A percentile compares a stretch with the other conserved stretches of the same genome.
Evolutionary conservation across 2,888 invertebrate genomes (phyloP).

Genomic region (Lycaena phlaeas): DNA sequence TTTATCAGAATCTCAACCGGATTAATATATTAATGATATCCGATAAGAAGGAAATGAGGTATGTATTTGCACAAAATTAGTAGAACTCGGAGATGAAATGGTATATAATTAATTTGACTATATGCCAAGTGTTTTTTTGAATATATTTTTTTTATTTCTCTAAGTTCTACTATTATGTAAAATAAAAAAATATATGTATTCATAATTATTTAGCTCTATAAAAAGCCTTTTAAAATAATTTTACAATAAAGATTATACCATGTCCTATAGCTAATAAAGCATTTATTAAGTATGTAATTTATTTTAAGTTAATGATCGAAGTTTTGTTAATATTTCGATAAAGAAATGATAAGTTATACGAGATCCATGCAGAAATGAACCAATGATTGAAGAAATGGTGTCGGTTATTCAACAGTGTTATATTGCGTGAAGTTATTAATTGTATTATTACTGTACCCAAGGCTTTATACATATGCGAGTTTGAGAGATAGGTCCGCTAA

Average conservation of each 20-base stretch:
- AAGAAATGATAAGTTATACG: slow-evolving; percentile 42
- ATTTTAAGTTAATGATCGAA: slow-evolving; percentile 24
- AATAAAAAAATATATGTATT: not conserved
- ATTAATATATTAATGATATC: not conserved
- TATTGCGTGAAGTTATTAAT: slow-evolving; percentile 48
- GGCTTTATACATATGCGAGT: slow-evolving; percentile 50
- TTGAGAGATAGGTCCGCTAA: slow-evolving; percentile 62
- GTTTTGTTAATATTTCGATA: slow-evolving; percentile 32
- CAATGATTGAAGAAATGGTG: slow-evolving; percentile 71
- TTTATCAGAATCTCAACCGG: slow-evolving; percentile 3
- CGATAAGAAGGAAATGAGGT: not conserved
- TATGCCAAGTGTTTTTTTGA: not conserved
- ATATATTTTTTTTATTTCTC: slow-evolving; percentile 9
- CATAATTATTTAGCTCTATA: slow-evolving; percentile 44
- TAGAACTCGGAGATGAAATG: slow-evolving; percentile 10
- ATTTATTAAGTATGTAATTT: slow-evolving; percentile 26
- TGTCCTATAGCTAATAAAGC: slow-evolving; percentile 4
- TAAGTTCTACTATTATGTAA: slow-evolving; percentile 25
- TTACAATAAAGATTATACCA: slow-evolving; percentile 1
- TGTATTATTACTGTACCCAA: slow-evolving; percentile 53
- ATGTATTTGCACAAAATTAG: not conserved
- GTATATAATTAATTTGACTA: not conserved
- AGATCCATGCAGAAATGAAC: slow-evolving; percentile 70
- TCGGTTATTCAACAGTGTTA: slow-evolving; percentile 48
- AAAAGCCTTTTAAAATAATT: slow-evolving; percentile 57